Base-by-base conservation (phyloP, 2,113 vertebrate genomes). In the Alexandromys fortis region DNA sequence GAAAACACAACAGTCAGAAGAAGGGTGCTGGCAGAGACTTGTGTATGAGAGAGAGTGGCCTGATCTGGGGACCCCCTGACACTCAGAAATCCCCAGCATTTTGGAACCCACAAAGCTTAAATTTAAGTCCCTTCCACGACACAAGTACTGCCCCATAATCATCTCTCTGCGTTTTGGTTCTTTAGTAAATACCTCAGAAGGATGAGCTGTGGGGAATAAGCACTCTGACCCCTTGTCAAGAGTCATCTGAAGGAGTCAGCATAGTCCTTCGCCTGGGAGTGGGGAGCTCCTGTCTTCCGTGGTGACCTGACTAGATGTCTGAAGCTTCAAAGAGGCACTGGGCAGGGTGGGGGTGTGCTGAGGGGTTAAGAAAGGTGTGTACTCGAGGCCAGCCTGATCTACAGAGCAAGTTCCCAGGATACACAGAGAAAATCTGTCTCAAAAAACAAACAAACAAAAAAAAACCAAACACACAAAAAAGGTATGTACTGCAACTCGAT, bases 81-180 rank as follows among this genome's bases (percentile, higher is more conserved):
- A 12, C 19, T 52, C 45, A 11, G 61, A 24, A 61, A 63, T 47
- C 33, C 82, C 52, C 33, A 28, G 42, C 10, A 75, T 14, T 49
- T 22, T 5, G 52, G 42, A 61, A 82, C 45, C 86, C 63, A 45
- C 30, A 38, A 65, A 78, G 16, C 47, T 73, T 33, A 55, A 70
- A 49, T 61, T 49, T 70, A 7, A 73, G n/a, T 70, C 38, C 17
- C 55, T 88, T 70, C 42, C 5, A 0, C 9, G 6, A n/a, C 42
- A 49, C n/a, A 68, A 9, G 14, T 38, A 30, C 38, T 28, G 58
- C 52, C 93, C 78, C 58, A 67, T 17, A 22, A 4, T 28, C 5
- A 42, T 49, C 81, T 94, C 72, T 94, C 82, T 86, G 89, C 28
- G 83, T 67, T 92, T 65, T 45, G 35, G 30, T n/a, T 35, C 70